These are phyloP conservation scores for Leptinotarsa tumamoca DNA, from an alignment of 2,888 invertebrate genomes.

Conservation along the genomic window DNA sequence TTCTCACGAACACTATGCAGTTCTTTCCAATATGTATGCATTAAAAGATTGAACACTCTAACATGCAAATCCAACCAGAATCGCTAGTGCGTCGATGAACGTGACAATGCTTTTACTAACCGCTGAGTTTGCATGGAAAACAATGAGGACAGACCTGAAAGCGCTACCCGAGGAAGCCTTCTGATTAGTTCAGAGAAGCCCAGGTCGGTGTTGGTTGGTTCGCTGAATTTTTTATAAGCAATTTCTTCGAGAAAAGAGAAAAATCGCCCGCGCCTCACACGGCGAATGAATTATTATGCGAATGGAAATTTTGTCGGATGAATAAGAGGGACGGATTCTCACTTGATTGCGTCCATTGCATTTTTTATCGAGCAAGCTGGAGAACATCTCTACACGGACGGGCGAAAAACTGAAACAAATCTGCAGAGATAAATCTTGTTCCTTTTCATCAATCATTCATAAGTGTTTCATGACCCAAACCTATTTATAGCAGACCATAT, in stretches of 20 bases:
- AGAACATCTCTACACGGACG: not conserved
- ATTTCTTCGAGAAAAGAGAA: conserved; percentile 23
- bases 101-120: not conserved
- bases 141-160: not conserved
- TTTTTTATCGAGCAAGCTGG: conserved; percentile 18
- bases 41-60: not conserved
- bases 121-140: not conserved
- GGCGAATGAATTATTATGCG: conserved; percentile 29
- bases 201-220: not conserved
- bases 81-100: not conserved
- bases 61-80: not conserved
- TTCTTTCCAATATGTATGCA: not conserved
- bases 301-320: conserved; percentile 26
- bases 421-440: too few relatives aligned
- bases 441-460: too few relatives aligned
- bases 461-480: too few relatives aligned
- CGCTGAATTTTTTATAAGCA: conserved; percentile 30
- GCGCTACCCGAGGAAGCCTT: not conserved
- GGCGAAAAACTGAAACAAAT: too few relatives aligned
- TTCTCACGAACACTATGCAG: not conserved
- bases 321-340: conserved; percentile 17
- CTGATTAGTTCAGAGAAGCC: not conserved
- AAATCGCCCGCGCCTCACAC: conserved; percentile 20
- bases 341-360: conserved; percentile 9
- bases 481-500: too few relatives aligned